These are phyloP conservation scores for Belgica antarctica DNA, from an alignment of 2,888 invertebrate genomes.

Conservation along the genomic window DNA sequence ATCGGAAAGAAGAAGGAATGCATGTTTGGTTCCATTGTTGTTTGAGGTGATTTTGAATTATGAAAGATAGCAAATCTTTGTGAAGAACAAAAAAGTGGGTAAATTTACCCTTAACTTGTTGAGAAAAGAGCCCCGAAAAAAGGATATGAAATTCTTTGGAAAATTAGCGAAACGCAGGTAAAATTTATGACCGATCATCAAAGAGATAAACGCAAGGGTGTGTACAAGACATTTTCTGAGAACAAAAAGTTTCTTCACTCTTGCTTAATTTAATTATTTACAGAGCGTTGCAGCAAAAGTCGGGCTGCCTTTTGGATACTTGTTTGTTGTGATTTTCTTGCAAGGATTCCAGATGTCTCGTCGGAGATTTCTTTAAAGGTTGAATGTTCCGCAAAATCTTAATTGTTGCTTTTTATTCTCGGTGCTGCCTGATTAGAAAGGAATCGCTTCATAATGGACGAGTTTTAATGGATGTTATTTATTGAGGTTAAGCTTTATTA, in stretches of 20 bases:
- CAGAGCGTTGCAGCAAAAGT: conserved; percentile 20
- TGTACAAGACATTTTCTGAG: conserved; percentile 37
- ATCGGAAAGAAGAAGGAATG: conserved; percentile 2
- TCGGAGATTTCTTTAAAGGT: conserved; percentile 1
- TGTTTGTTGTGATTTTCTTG: conserved; percentile 32
- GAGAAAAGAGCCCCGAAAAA: conserved; percentile 21
- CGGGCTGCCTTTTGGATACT: conserved; percentile 14
- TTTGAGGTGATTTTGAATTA: conserved; percentile 39
- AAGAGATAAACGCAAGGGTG: conserved; percentile 44
- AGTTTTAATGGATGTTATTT: conserved; percentile 1
- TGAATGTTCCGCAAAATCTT: not conserved
- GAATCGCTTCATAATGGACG: not conserved
- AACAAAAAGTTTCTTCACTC: conserved; percentile 16
- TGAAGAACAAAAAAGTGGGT: not conserved
- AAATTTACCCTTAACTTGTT: conserved; percentile 39
- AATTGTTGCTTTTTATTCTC: conserved; percentile 3
- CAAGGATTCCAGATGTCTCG: conserved; percentile 36
- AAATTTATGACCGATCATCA: conserved; percentile 44
- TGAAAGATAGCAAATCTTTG: conserved; percentile 5
- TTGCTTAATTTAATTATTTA: conserved; percentile 39
- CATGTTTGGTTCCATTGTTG: not conserved
- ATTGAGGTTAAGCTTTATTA: conserved; percentile 4
- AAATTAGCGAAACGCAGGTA: conserved; percentile 43
- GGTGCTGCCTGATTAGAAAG: not conserved
- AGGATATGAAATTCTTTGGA: conserved; percentile 40